phyloP scores from a whole-genome alignment of 2,113 vertebrate genomes.

The Cnemophilus loriae region DNA sequence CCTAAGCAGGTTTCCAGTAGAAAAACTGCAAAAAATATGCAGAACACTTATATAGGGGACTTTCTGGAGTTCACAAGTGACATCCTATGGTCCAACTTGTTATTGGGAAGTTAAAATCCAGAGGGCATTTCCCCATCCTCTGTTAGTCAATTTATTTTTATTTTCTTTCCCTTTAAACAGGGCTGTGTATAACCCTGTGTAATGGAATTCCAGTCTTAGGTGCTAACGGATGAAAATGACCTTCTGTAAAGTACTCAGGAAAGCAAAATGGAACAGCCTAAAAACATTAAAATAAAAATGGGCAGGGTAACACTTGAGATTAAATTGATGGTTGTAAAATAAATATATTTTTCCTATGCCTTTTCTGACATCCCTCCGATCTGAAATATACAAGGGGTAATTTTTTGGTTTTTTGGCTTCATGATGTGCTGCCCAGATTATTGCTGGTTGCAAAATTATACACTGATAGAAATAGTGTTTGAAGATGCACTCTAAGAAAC shows the following conservation, averaged over 20 bases:
- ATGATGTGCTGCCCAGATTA: not conserved
- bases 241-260: rapidly evolving
- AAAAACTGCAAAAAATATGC: not conserved
- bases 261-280: not conserved
- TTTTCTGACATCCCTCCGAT: not conserved
- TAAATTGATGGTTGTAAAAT: not conserved
- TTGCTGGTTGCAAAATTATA: not conserved
- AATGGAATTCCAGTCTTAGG: not conserved
- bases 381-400: not conserved
- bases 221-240: not conserved
- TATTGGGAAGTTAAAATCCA: not conserved
- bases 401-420: not conserved
- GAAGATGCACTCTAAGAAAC: not conserved
- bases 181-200: not conserved
- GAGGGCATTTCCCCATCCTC: not conserved
- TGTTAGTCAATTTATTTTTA: not conserved
- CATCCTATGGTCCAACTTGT: rapidly evolving
- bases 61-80: not conserved
- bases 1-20: not conserved
- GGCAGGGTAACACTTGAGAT: not conserved
- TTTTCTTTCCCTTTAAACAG: not conserved
- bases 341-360: not conserved
- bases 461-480: not conserved
- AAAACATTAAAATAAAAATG: not conserved
- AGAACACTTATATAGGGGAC: not conserved